Evolutionary conservation across 2,797 vertebrate species (phyloP).

Genomic region (Malacoraja senta): DNA sequence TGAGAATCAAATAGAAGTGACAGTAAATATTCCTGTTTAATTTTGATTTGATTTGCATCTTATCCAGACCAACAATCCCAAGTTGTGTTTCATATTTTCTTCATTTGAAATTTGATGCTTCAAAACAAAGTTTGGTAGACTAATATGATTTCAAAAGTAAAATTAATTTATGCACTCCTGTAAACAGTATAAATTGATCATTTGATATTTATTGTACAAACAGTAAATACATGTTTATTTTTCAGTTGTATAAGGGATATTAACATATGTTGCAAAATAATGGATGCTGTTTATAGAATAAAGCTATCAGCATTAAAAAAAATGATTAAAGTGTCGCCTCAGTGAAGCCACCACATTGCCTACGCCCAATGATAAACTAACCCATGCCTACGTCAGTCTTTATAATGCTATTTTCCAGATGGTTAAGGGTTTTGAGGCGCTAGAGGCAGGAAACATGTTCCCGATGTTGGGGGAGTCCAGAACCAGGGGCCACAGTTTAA

Average conservation of each 20-base stretch:
- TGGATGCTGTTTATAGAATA: slow-evolving; percentile 30
- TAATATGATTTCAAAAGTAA: slow-evolving; percentile 36
- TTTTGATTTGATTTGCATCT: slow-evolving; percentile 24
- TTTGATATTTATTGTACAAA: slow-evolving; percentile 37
- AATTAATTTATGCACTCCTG: slow-evolving; percentile 37
- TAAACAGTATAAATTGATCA: slow-evolving; percentile 37
- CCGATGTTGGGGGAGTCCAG: too few relatives aligned
- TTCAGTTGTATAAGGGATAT: slow-evolving; percentile 38
- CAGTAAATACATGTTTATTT: slow-evolving; percentile 38
- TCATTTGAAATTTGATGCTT: slow-evolving; percentile 35
- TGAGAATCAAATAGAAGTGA: neutral
- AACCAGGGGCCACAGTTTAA: too few relatives aligned
- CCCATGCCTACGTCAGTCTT: neutral
- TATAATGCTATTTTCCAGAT: neutral
- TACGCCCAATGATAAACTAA: neutral
- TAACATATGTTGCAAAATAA: slow-evolving; percentile 36
- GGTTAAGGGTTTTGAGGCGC: too few relatives aligned
- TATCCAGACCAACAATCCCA: slow-evolving; percentile 28
- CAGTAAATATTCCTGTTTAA: neutral
- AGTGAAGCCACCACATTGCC: neutral
- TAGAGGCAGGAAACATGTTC: too few relatives aligned
- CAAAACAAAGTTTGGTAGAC: slow-evolving; percentile 17
- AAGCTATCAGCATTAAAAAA: slow-evolving; percentile 30
- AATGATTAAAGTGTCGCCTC: neutral
- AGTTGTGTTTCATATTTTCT: slow-evolving; percentile 27